These are phyloP conservation scores for Ceryle rudis DNA, from an alignment of 2,797 vertebrate species.

Conservation along the genomic window DNA sequence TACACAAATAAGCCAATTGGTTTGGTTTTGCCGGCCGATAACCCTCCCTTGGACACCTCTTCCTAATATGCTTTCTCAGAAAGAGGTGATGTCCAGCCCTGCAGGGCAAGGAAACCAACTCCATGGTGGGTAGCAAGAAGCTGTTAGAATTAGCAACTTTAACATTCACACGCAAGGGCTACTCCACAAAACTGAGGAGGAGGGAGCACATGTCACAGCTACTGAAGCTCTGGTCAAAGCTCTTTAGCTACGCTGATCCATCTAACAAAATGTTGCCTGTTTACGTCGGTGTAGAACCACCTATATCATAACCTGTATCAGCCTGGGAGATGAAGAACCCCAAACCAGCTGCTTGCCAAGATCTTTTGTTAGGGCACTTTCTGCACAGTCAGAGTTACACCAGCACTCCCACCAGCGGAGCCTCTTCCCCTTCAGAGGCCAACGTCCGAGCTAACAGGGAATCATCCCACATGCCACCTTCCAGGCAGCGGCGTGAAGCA, in stretches of 20 bases:
- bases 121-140: background rate
- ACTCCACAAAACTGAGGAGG: background rate
- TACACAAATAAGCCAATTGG: background rate
- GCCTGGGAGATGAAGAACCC: background rate
- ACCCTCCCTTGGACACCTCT: background rate
- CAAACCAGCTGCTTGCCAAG: background rate
- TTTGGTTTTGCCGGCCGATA: background rate
- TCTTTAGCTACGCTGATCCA: background rate
- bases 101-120: background rate
- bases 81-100: background rate
- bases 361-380: background rate
- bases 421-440: background rate
- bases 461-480: background rate
- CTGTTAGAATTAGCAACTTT: background rate
- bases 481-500: background rate
- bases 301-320: background rate
- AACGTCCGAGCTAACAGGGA: rapidly evolving
- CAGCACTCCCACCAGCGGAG: background rate
- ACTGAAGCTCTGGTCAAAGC: background rate
- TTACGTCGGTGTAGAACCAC: background rate
- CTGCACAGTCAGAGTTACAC: background rate
- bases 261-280: background rate
- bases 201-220: background rate
- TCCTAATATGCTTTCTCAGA: rapidly evolving
- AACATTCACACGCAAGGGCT: background rate